Evolutionary conservation across 2,888 invertebrate species (phyloP), one percentile per base, ranked within the genome.

Genomic region (Ellobium chinense): DNA sequence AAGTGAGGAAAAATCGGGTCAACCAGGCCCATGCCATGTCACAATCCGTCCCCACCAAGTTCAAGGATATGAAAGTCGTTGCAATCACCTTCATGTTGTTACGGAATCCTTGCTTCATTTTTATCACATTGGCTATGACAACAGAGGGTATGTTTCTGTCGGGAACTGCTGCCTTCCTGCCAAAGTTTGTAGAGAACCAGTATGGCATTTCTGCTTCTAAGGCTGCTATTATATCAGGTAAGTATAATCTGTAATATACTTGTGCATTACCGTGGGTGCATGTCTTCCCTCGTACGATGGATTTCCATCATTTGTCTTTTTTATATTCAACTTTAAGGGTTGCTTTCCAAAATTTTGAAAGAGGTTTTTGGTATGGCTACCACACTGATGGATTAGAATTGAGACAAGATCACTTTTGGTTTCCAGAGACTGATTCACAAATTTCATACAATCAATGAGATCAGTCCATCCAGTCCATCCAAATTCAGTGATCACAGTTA

Each of bases 141-240:
- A 95, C 95, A 85, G 95, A 95, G 75, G 86, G 86, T 0, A 78
- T 89, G 46, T 81, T 88, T 9, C 83, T 89, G 21, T 87, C 89
- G 0, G 95, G 95, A 0, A 95, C 95, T 87, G 95, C 95, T 89
- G 96, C 95, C 18, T 96, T 95, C 90, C 93, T 96, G 86, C 95
- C 95, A 12, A 96, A 96, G 90, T 96, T 96, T 90, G 94, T 96
- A 89, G 96, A 96, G 92, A 95, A 96, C 12, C 95, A 96, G 90
- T 96, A 95, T 89, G 94, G 94, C 84, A 94, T 95, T 82, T 94
- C 95, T 0, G 94, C 97, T 0, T 95, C 95, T 18, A 94, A 94
- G 77, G 95, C 96, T 24, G 95, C 95, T 27, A 94, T 95, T 82
- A 93, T 96, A 81, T 94, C 95, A 85, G 96, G 95, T 95, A 82